Percentiles rank a stretch among this genome's conserved stretches.
These are phyloP conservation scores for Phaethon lepturus DNA, from an alignment of 2,113 vertebrate genomes.

Conservation along the genomic window DNA sequence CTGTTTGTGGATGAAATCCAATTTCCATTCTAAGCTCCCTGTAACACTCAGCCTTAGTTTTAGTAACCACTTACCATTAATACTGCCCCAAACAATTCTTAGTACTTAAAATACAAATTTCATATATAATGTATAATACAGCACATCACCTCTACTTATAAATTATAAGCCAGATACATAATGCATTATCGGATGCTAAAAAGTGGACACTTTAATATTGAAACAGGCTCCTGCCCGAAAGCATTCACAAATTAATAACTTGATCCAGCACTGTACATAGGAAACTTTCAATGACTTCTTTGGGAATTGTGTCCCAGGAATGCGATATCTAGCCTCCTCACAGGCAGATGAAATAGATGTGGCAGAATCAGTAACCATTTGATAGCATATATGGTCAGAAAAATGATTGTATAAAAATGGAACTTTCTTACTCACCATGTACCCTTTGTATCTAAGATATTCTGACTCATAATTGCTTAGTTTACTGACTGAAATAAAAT, in stretches of 20 bases:
- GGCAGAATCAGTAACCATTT: neutral
- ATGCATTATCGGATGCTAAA: constrained; percentile 15
- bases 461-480: constrained; percentile 57
- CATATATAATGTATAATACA: constrained; percentile 2
- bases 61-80: constrained; percentile 9
- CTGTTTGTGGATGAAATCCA: constrained; percentile 29
- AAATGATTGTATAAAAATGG: constrained; percentile 20
- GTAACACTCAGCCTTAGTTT: neutral
- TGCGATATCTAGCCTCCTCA: neutral
- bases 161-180: neutral
- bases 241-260: neutral
- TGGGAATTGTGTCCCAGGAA: constrained; percentile 24
- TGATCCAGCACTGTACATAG: neutral
- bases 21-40: constrained; percentile 24
- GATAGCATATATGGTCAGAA: neutral
- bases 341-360: neutral
- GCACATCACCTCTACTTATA: neutral
- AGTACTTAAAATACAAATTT: constrained; percentile 19
- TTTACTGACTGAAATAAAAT: constrained; percentile 64
- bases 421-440: constrained; percentile 41
- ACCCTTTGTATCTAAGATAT: constrained; percentile 44
- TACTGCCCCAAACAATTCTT: constrained; percentile 8
- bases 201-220: neutral
- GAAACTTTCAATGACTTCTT: constrained; percentile 37
- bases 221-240: neutral